Evolutionary conservation across 2,113 vertebrate species (phyloP), one percentile per base, ranked within the genome.

Genomic region (Artemisiospiza belli): DNA sequence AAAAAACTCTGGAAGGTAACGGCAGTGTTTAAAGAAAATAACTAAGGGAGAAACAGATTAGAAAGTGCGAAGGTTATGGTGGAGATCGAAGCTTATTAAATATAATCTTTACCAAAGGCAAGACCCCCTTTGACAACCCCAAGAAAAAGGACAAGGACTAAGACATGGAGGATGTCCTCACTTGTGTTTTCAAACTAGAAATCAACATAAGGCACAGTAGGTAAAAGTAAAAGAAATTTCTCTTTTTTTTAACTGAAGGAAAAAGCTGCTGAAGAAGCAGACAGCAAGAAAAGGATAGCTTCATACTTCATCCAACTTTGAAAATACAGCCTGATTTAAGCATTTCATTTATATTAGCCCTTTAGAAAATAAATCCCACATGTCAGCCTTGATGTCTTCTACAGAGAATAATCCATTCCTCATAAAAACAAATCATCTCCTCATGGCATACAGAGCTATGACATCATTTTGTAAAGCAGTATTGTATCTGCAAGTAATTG

Each of bases 131-230:
- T 21, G 35, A 64, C 22, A 78, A 33, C 3, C 5, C 23, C 35
- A 83, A 24, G 30, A 49, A 89, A 76, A 58, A 18, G 12, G 4
- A 84, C 7, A 12, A 37, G 1, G 10, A 82, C 1, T 4, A 72
- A 35, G 44, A 54, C 17, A 44, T 0, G 0, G 20, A 61, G 14
- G 23, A 61, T 2, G 2, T 15, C 12, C 47, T n/a, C 37, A 41
- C 5, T 35, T 46, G n/a, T 39, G 10, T 1, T 20, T 21, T 11
- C 8, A 76, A 47, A 68, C 3, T 10, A 74, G 28, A 73, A 68
- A 77, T 27, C 15, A 87, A 4, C 6, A 12, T 22, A 67, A 55
- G 24, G 5, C 70, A 41, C 3, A 44, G 2, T 1, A 39, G 3
- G 10, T 5, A 31, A 62, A 86, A 85, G 47, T 2, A 51, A n/a